These are phyloP conservation scores for Oreonectes daqikongensis DNA, from an alignment of 2,797 vertebrate genomes.

Conservation along the genomic window DNA sequence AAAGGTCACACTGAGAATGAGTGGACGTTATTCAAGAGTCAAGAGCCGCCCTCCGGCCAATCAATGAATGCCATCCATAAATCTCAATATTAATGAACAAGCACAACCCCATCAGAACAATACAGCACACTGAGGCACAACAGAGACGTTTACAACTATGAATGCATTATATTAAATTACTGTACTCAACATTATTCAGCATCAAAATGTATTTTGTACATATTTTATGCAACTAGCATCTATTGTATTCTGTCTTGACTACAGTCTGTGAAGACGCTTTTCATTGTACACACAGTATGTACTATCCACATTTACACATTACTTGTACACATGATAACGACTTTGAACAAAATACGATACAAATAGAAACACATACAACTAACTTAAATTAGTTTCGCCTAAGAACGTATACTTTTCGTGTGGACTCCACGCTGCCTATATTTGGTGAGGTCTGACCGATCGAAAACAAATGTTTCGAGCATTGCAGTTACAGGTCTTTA, in stretches of 20 bases:
- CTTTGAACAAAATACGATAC: no score
- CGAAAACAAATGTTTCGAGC: not conserved
- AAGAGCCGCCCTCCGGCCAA: not conserved
- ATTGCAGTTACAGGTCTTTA: not conserved
- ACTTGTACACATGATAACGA: no score
- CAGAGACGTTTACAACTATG: not conserved
- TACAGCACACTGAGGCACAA: not conserved
- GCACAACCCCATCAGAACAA: not conserved
- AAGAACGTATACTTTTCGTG: no score
- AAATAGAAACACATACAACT: no score
- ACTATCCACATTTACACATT: no score
- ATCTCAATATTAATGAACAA: slow-evolving; percentile 20
- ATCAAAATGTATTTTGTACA: not conserved
- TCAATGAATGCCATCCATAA: slow-evolving; percentile 19
- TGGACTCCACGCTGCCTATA: not conserved
- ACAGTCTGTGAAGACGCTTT: no score
- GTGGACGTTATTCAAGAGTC: slow-evolving; percentile 7
- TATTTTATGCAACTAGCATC: no score
- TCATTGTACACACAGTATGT: no score
- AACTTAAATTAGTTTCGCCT: no score
- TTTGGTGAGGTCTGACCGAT: not conserved
- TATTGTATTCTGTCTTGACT: no score
- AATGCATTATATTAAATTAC: not conserved
- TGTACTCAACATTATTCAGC: not conserved
- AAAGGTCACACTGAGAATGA: slow-evolving; percentile 32